phyloP scores from a whole-genome alignment of 2,113 vertebrate genomes.

The Glareola pratincola region DNA sequence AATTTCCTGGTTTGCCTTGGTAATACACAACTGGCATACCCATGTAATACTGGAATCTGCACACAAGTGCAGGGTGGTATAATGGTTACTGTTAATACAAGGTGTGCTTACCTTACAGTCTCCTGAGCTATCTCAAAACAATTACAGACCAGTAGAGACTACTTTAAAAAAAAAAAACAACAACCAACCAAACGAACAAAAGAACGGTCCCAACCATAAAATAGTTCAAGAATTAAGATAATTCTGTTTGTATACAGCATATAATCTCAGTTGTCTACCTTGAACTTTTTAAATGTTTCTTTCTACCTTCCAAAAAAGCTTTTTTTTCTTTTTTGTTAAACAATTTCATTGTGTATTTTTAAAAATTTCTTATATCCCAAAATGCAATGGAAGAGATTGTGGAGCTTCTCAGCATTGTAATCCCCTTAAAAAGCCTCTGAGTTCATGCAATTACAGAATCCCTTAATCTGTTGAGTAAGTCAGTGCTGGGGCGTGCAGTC shows the following conservation, averaged over 20 bases:
- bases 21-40: neutral
- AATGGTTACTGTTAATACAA: neutral
- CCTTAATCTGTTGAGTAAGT: neutral
- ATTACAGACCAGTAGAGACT: neutral
- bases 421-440: neutral
- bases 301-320: neutral
- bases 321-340: neutral
- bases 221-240: neutral
- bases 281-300: neutral
- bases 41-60: neutral
- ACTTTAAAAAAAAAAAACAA: neutral
- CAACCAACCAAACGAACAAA: neutral
- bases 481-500: neutral
- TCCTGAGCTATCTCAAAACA: neutral
- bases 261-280: neutral
- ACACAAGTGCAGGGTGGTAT: neutral
- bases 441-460: neutral
- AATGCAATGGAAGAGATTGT: neutral
- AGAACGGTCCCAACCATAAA: neutral
- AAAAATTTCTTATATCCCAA: neutral
- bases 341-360: neutral
- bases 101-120: neutral
- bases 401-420: neutral
- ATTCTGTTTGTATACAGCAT: neutral
- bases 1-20: neutral